Base-by-base conservation (phyloP, 2,797 vertebrate genomes). In the Cyprinodon diabolis region DNA sequence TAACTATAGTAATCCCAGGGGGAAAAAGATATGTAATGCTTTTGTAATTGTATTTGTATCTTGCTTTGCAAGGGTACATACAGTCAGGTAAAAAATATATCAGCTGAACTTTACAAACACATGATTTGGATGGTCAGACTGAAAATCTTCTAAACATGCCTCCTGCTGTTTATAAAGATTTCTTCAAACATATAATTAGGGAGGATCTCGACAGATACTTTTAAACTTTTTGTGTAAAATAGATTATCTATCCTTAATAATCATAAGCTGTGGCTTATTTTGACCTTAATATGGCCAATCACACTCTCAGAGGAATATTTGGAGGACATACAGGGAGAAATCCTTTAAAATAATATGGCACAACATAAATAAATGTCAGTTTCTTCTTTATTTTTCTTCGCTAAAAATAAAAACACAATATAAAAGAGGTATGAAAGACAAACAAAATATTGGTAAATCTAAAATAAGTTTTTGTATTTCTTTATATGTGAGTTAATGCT, bases 271-370 rank as follows among this genome's bases (percentile, higher is more conserved):
- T 68, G 90, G 52, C 79, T 91, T 85, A 80, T 89, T 93, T 81
- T 94, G 83, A 81, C 78, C 82, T 84, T 89, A 52, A 91, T 91
- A 79, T 91, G 87, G 54, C 75, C 69, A 17, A 66, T 69, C 30
- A 93, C 80, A 58, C 54, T 90, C 88, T 92, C 77, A 60, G 75
- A 94, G 81, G 89, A 84, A 66, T 76, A 74, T 52, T 88, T 94
- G 78, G 63, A 54, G 81, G 23, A 43, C n/a, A 14, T 77, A 66
- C 10, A 49, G 12, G 66, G 2, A 55, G 13, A 3, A 43, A 12
- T 13, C 4, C 54, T 63, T 1, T 71, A 25, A 60, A 52, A 6
- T 23, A 56, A 78, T 54, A 25, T 17, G 43, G 40, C 1, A 66
- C 30, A 23, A 62, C 5, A 10, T 62, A 35, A 60, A 60, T 25